Evolutionary conservation across 2,113 vertebrate species (phyloP).

Genomic region (mouse (Mus musculus)): DNA sequence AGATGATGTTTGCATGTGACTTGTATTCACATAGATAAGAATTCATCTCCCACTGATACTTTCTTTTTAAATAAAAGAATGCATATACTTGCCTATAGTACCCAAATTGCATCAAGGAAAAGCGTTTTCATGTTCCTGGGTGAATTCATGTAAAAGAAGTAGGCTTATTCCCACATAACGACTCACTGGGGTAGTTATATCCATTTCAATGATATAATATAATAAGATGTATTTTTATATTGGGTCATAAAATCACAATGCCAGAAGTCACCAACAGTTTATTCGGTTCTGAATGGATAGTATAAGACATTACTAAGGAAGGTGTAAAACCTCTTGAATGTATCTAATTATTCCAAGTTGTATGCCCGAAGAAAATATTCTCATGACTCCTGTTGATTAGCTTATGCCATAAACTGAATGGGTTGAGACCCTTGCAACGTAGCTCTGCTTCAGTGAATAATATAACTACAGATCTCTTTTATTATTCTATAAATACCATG

Average conservation of each 20-base stretch:
- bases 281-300: constrained; percentile 52
- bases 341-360: constrained; percentile 75
- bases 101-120: constrained; percentile 35
- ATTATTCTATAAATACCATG: constrained; percentile 68
- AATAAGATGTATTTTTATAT: constrained; percentile 74
- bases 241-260: constrained; percentile 69
- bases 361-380: constrained; percentile 48
- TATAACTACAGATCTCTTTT: constrained; percentile 69
- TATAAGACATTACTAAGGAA: constrained; percentile 44
- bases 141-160: constrained; percentile 31
- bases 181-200: constrained; percentile 56
- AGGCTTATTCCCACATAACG: constrained; percentile 63
- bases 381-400: constrained; percentile 61
- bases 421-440: constrained; percentile 56
- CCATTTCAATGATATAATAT: constrained; percentile 67
- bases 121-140: background rate
- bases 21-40: background rate
- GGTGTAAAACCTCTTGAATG: constrained; percentile 74
- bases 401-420: constrained; percentile 68
- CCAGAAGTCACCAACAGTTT: constrained; percentile 62
- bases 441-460: constrained; percentile 67
- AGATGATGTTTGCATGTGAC: constrained; percentile 38
- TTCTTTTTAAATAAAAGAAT: constrained; percentile 24
- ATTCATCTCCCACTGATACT: background rate
- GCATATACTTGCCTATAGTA: background rate